Evolutionary conservation across 2,888 invertebrate species (phyloP).

Genomic region (Argynnis bischoffii): DNA sequence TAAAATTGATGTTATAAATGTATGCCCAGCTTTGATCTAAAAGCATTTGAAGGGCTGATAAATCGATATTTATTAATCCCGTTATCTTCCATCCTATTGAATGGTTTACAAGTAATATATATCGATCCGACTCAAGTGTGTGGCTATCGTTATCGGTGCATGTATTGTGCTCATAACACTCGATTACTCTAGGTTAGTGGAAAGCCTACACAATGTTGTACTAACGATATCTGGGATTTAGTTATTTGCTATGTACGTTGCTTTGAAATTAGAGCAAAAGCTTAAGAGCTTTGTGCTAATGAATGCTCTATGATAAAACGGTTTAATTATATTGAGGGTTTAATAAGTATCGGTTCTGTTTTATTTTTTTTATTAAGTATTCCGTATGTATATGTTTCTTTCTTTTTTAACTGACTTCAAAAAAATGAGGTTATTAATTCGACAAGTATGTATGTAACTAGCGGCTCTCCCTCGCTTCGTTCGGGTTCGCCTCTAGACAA

Average conservation of each 20-base stretch:
- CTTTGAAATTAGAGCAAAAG: background rate
- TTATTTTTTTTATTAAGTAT: too few species aligned
- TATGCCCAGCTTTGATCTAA: background rate
- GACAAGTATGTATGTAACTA: too few species aligned
- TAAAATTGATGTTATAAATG: too few species aligned
- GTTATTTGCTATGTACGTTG: background rate
- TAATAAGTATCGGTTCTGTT: too few species aligned
- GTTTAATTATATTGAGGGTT: too few species aligned
- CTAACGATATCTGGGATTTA: background rate
- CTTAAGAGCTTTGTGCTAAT: background rate
- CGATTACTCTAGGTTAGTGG: slow-evolving; percentile 17
- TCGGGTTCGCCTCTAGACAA: too few species aligned
- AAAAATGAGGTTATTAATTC: too few species aligned
- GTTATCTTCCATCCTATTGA: slow-evolving; percentile 17
- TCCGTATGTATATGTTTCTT: too few species aligned
- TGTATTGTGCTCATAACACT: slow-evolving; percentile 21
- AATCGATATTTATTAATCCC: slow-evolving; percentile 12
- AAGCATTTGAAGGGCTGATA: slow-evolving; percentile 5
- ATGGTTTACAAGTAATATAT: slow-evolving; percentile 18
- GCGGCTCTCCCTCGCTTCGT: too few species aligned
- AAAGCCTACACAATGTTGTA: slow-evolving; percentile 9
- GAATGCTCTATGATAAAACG: background rate
- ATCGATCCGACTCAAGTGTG: slow-evolving; percentile 17
- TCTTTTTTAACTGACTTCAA: too few species aligned
- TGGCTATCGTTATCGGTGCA: slow-evolving; percentile 25